Evolutionary conservation across 2,888 invertebrate genomes (phyloP).

Genomic region (Heliconius ethilla): DNA sequence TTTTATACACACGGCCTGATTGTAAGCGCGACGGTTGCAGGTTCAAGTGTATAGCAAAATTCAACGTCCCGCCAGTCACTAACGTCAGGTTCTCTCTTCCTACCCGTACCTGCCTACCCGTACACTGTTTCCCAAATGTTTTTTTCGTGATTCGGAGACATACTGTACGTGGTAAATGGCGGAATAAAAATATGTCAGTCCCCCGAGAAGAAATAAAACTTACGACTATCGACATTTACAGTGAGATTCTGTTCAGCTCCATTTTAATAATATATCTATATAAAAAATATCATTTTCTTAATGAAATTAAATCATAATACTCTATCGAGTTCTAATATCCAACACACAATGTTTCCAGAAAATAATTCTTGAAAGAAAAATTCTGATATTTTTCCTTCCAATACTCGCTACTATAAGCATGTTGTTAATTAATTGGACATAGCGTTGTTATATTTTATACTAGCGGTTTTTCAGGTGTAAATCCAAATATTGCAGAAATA

Average conservation of each 20-base stretch:
- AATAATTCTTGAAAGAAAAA: not conserved
- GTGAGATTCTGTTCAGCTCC: not conserved
- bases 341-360: not conserved
- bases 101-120: no score
- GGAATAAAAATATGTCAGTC: not conserved
- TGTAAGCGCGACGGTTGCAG: no score
- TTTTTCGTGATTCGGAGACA: no score
- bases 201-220: not conserved
- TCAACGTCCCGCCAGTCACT: no score
- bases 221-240: not conserved
- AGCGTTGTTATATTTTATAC: not conserved
- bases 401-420: not conserved
- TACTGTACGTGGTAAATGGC: not conserved
- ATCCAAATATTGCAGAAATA: no score
- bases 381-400: not conserved
- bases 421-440: conserved; percentile 1
- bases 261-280: not conserved
- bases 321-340: not conserved
- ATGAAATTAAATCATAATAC: not conserved
- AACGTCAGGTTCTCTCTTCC: no score
- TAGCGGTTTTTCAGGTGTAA: no score
- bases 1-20: not conserved
- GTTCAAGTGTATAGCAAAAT: no score
- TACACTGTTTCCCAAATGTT: no score
- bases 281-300: conserved; percentile 1